A percentile compares a stretch with the other conserved stretches of the same genome.
phyloP scores from a whole-genome alignment of 2,113 vertebrate species.

The Gorsachius goisagi region DNA sequence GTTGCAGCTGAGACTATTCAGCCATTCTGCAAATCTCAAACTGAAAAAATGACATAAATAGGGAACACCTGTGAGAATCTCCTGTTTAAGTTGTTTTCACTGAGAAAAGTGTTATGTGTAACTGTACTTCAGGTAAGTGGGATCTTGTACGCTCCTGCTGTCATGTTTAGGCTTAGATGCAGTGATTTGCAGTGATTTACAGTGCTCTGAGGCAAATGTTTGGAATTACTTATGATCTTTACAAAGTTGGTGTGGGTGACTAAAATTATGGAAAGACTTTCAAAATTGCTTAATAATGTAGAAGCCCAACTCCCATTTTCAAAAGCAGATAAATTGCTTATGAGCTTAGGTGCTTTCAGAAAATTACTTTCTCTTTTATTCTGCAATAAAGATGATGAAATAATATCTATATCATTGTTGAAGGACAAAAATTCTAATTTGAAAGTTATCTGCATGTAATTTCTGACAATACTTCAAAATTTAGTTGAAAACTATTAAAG shows the following conservation, averaged over 20 bases:
- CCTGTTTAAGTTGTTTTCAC: neutral
- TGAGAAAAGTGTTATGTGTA: accelerated
- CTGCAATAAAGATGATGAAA: neutral
- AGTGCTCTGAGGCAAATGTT: neutral
- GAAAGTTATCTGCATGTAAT: neutral
- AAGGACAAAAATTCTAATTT: neutral
- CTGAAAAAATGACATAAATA: neutral
- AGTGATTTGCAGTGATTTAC: neutral
- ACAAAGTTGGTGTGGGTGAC: neutral
- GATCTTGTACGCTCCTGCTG: neutral
- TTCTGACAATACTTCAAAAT: neutral
- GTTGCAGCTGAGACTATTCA: neutral
- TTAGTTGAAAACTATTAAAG: neutral
- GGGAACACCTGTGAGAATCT: neutral
- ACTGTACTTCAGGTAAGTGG: neutral
- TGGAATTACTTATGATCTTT: neutral
- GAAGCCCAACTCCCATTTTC: neutral
- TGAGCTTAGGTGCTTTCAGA: neutral
- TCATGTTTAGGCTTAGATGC: neutral
- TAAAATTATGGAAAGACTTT: neutral
- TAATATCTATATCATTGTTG: neutral
- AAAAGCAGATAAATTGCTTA: neutral
- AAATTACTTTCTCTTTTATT: constrained; percentile 23
- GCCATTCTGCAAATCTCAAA: neutral
- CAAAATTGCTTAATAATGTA: neutral